Conservation (phyloP, 2,888 invertebrate genomes). For the Mesorhabditis sp. region DNA sequence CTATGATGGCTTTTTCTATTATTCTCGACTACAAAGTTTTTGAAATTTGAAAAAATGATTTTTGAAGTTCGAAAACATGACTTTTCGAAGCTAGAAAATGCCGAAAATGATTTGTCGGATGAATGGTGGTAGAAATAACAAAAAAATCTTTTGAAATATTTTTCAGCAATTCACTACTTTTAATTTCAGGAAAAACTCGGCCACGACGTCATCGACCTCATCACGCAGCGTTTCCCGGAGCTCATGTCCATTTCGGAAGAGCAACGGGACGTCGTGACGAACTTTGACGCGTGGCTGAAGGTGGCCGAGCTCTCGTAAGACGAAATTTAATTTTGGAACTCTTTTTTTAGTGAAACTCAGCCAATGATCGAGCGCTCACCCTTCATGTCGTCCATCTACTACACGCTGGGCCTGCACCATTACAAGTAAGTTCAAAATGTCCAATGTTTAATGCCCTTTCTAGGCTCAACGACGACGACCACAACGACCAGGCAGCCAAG, state of each 20-base stretch:
- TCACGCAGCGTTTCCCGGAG: slow-evolving; percentile 20
- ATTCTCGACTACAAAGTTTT: too few species aligned
- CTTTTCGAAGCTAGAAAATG: too few species aligned
- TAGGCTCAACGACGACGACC: neutral
- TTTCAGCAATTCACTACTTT: neutral
- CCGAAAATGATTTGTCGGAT: too few species aligned
- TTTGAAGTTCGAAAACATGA: too few species aligned
- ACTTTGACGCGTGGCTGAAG: slow-evolving; percentile 19
- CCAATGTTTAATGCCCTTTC: too few species aligned
- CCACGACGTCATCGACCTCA: slow-evolving; percentile 27
- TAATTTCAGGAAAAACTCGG: slow-evolving; percentile 20
- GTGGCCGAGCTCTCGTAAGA: neutral
- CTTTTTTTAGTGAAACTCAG: neutral
- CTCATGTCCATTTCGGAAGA: slow-evolving; percentile 17
- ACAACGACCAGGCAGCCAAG: neutral
- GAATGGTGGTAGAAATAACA: too few species aligned
- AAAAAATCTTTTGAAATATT: too few species aligned
- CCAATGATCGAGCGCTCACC: too few species aligned
- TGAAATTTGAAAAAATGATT: too few species aligned
- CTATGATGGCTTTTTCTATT: too few species aligned
- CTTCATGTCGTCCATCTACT: neutral
- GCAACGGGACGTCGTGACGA: slow-evolving; percentile 13
- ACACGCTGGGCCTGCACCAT: neutral
- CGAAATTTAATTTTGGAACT: neutral
- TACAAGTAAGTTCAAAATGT: neutral